A percentile compares a stretch with the other conserved stretches of the same genome.
phyloP scores from a whole-genome alignment of 2,113 vertebrate species.

The Oreochromis tanganicae region DNA sequence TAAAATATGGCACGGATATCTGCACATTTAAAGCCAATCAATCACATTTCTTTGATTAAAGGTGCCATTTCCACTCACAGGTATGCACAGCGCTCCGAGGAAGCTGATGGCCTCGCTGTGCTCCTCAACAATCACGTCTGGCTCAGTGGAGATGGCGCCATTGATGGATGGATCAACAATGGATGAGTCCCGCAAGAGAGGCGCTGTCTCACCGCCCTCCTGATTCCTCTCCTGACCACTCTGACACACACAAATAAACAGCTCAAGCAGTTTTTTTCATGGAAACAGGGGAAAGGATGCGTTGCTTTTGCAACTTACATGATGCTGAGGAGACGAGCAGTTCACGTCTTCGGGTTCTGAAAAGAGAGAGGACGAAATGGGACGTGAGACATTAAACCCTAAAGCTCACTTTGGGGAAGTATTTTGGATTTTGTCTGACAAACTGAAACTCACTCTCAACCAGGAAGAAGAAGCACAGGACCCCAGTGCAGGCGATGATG shows the following conservation, averaged over 20 bases:
- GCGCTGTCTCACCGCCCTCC: slow-evolving; percentile 62
- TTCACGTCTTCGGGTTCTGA: slow-evolving; percentile 91
- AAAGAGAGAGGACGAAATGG: background rate
- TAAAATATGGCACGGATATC: background rate
- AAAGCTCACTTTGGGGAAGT: background rate
- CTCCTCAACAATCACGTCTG: slow-evolving; percentile 32
- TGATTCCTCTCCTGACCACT: slow-evolving; percentile 46
- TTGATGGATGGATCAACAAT: slow-evolving; percentile 27
- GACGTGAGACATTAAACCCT: background rate
- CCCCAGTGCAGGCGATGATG: slow-evolving; percentile 78
- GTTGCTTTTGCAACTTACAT: slow-evolving; percentile 69
- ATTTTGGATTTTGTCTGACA: background rate
- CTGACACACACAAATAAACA: slow-evolving; percentile 3
- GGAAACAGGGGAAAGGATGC: accelerated
- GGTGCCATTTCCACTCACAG: slow-evolving; percentile 74
- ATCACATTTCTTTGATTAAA: background rate
- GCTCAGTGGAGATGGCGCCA: background rate
- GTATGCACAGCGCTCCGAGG: slow-evolving; percentile 83
- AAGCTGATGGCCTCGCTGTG: slow-evolving; percentile 86
- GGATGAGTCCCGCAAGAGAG: slow-evolving; percentile 36
- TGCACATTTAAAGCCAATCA: background rate
- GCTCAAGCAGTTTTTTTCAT: background rate
- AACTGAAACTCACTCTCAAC: slow-evolving; percentile 84
- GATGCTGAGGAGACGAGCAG: slow-evolving; percentile 82
- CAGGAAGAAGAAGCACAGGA: slow-evolving; percentile 92